These are phyloP conservation scores for Caenorhabditis briggsae DNA, from an alignment of 1,140 invertebrate genomes.

Conservation along the genomic window DNA sequence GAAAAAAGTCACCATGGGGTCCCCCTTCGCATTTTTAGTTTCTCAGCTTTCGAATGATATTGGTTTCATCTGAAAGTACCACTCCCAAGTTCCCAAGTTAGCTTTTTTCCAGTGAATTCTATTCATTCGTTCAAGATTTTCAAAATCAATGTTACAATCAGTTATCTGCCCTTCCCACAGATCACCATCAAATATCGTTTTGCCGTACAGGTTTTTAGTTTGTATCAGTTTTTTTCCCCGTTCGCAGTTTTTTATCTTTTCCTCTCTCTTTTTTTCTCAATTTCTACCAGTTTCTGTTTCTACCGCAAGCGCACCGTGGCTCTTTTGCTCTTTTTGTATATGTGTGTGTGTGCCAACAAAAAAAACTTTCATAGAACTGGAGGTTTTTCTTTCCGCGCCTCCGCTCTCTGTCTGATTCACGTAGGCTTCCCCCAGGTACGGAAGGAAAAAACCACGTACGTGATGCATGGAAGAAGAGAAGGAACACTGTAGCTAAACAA, in stretches of 20 bases:
- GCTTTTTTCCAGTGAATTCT: too few species aligned
- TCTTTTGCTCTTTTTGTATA: not conserved
- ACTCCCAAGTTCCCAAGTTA: too few species aligned
- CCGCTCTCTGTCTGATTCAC: not conserved
- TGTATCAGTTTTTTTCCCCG: not conserved
- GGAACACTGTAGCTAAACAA: not conserved
- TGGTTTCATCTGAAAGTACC: too few species aligned
- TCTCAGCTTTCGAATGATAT: too few species aligned
- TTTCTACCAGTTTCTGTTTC: conserved; percentile 29
- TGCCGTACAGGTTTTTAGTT: too few species aligned
- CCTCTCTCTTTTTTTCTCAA: not conserved
- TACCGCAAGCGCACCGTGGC: not conserved
- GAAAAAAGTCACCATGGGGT: too few species aligned
- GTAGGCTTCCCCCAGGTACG: conserved; percentile 10
- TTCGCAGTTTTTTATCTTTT: not conserved
- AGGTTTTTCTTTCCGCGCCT: conserved; percentile 31
- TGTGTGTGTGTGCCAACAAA: conserved; percentile 42
- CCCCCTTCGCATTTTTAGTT: too few species aligned
- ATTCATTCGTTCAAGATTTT: too few species aligned
- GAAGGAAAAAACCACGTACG: not conserved
- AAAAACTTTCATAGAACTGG: conserved; percentile 14
- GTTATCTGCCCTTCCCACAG: not conserved
- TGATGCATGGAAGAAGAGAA: not conserved
- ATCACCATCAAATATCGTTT: not conserved
- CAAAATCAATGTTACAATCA: too few species aligned